Conservation (phyloP, 64 coral and sea anemone species). For the Pocillopora damicornis region DNA sequence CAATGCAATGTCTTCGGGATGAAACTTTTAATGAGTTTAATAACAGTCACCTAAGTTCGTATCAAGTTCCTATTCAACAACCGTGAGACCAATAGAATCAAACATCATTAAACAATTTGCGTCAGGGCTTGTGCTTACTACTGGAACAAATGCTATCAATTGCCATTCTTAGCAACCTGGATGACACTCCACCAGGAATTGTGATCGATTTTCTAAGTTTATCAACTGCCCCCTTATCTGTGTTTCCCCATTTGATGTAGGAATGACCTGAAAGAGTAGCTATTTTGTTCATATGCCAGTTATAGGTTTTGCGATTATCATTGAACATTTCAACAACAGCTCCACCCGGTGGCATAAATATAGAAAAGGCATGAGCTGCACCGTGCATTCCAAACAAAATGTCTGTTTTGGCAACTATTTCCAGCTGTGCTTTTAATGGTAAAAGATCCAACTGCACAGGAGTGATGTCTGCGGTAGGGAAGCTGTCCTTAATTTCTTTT, state of each 20-base stretch:
- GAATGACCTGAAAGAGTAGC: neutral
- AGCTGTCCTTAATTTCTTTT: neutral
- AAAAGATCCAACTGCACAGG: neutral
- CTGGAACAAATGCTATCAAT: neutral
- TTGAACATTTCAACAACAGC: slow-evolving; percentile 25
- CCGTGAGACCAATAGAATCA: too few species aligned
- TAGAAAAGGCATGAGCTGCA: slow-evolving; percentile 8
- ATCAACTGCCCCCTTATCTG: neutral
- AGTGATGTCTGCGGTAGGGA: neutral
- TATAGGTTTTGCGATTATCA: neutral
- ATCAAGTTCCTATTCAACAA: too few species aligned
- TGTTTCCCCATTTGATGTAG: neutral
- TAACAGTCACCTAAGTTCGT: too few species aligned
- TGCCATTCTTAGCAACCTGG: neutral
- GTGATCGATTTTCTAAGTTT: neutral
- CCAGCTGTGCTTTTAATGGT: slow-evolving; percentile 1
- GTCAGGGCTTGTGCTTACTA: neutral
- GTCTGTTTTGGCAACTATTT: slow-evolving; percentile 15
- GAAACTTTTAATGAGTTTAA: too few species aligned
- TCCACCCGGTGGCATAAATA: slow-evolving; percentile 22
- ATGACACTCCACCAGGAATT: neutral
- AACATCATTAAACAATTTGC: too few species aligned
- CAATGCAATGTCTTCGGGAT: too few species aligned
- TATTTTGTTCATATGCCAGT: slow-evolving; percentile 13
- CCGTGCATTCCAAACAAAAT: slow-evolving; percentile 38